phyloP scores from a whole-genome alignment of 2,113 vertebrate species.

The Myrmecobius fasciatus region DNA sequence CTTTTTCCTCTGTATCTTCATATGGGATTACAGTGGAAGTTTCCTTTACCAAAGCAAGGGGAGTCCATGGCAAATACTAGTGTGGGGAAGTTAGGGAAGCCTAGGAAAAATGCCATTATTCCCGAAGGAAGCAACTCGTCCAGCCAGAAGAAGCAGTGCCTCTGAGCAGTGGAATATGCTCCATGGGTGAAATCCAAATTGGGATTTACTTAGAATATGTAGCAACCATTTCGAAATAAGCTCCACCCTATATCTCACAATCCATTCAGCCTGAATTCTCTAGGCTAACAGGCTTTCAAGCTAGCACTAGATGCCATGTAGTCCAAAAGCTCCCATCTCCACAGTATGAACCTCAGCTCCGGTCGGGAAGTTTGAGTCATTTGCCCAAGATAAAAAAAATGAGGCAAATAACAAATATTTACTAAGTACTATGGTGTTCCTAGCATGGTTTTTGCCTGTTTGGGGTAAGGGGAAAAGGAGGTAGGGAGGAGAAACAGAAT shows the following conservation, averaged over 20 bases:
- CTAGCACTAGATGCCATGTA: background rate
- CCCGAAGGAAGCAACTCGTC: slow-evolving; percentile 35
- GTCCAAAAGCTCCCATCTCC: background rate
- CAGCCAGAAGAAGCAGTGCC: slow-evolving; percentile 41
- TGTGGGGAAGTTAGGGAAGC: background rate
- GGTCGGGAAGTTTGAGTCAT: background rate
- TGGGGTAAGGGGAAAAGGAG: background rate
- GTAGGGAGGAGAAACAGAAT: background rate
- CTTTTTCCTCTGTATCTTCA: slow-evolving; percentile 50
- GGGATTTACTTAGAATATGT: background rate
- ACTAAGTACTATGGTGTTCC: background rate
- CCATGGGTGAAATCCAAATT: slow-evolving; percentile 4
- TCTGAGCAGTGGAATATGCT: slow-evolving; percentile 7
- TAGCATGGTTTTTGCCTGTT: background rate
- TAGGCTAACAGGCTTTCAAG: background rate
- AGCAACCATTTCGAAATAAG: slow-evolving; percentile 47
- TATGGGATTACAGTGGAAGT: slow-evolving; percentile 45
- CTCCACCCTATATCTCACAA: slow-evolving; percentile 11
- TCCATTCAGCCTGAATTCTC: background rate
- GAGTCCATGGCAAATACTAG: slow-evolving; percentile 31
- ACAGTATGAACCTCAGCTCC: background rate
- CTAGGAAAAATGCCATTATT: slow-evolving; percentile 38
- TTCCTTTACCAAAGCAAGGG: slow-evolving; percentile 4
- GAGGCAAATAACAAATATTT: slow-evolving; percentile 35
- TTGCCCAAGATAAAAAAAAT: slow-evolving; percentile 27